Base-by-base conservation (phyloP, 37 sponge, comb jelly and placozoan species). In the Mnemiopsis leidyi region DNA sequence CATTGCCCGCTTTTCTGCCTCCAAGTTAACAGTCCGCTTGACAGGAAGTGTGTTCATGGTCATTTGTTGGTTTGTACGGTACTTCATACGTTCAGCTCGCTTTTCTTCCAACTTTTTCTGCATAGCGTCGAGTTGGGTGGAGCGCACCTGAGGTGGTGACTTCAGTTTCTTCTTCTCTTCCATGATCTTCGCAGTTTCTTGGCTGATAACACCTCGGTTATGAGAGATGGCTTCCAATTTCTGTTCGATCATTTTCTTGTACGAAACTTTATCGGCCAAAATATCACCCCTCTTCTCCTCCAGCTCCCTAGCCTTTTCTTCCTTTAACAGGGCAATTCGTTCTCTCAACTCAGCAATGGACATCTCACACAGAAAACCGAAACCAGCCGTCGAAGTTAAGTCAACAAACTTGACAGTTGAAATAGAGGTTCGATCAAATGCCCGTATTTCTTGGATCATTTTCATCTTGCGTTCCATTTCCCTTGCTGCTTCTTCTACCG, bases 271-370 rank as follows among this genome's bases (percentile, higher is more conserved):
- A 31, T 93, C 92, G 0, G 93, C 94, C 23, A 83, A 82, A 38
- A 98, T 98, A 18, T 96, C 98, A 38, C 94, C 95, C 79, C 96
- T 92, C 83, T 93, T 97, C 93, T 36, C 93, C 76, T 97, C 97
- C 69, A 93, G 92, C 38, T 98, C 96, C 83, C 97, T 95, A 18
- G 93, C 94, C 32, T 94, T 92, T 35, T 96, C 96, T 30, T 95
- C 79, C 39, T 94, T 97, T 92, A 96, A 69, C 68, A 96, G 93
- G 0, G 95, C 75, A 68, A 98, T 90, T 33, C 98, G 39, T 79
- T 98, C 98, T 20, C 94, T 36, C 39, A 97, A 95, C 95, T 98
- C 99, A 76, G 96, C 96, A 23, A 98, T 76, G 20, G 99, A 98
- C 99, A 98, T 98, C 68, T 98, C 99, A 39, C 95, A 68, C 38